Conservation (phyloP, 2,888 invertebrate genomes). For the Hololepta plana region DNA sequence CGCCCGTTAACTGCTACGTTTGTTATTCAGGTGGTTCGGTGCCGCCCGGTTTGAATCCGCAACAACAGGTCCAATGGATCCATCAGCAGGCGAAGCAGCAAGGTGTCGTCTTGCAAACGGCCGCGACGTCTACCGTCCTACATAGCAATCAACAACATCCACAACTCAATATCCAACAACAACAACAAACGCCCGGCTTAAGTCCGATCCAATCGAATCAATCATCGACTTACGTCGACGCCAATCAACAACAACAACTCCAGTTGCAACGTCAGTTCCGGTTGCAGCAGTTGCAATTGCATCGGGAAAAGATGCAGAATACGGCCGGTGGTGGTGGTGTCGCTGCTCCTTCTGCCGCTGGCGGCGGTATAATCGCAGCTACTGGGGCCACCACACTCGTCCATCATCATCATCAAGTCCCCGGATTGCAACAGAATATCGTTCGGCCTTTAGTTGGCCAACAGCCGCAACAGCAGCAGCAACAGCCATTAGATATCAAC, state of each 20-base stretch:
- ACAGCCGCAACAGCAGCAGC: slow-evolving; percentile 19
- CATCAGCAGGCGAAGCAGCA: slow-evolving; percentile 28
- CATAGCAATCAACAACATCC: slow-evolving; percentile 23
- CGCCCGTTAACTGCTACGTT: too few relatives aligned
- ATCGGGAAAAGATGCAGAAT: background rate
- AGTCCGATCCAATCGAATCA: slow-evolving; percentile 6
- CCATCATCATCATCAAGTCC: too few relatives aligned
- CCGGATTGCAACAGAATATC: slow-evolving; percentile 33
- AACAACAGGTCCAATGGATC: slow-evolving; percentile 27
- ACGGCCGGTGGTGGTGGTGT: background rate
- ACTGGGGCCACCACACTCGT: too few relatives aligned
- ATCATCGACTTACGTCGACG: slow-evolving; percentile 10
- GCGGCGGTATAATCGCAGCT: too few relatives aligned
- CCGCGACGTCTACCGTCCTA: too few relatives aligned
- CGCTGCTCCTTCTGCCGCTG: too few relatives aligned
- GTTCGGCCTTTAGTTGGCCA: too few relatives aligned
- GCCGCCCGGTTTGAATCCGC: slow-evolving; percentile 24
- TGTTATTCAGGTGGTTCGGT: slow-evolving; percentile 19
- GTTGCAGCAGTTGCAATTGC: slow-evolving; percentile 40
- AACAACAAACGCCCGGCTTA: slow-evolving; percentile 11
- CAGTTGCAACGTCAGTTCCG: slow-evolving; percentile 39
- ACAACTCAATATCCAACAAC: slow-evolving; percentile 23
- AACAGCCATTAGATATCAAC: slow-evolving; percentile 21
- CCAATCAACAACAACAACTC: slow-evolving; percentile 18
- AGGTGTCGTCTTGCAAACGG: slow-evolving; percentile 23